A percentile compares a stretch with the other conserved stretches of the same genome.
These are phyloP conservation scores for Tridacna gigas DNA, from an alignment of 2,888 invertebrate species.

Conservation along the genomic window DNA sequence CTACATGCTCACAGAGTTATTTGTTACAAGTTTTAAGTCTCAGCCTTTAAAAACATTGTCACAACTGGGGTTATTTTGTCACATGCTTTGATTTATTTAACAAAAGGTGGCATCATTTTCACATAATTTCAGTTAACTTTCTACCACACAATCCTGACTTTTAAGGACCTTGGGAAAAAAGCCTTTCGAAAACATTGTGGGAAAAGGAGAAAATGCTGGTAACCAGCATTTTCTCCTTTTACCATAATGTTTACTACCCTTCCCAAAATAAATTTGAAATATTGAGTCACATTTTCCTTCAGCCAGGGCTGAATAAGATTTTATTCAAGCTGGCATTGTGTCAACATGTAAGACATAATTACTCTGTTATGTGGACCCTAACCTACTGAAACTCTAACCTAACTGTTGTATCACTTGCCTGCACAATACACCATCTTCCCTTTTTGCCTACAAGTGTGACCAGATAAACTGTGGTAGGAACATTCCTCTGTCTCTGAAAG, in stretches of 20 bases:
- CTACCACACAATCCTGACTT: background rate
- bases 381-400: background rate
- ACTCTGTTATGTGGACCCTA: too few species aligned
- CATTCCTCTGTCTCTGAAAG: slow-evolving; percentile 14
- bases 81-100: too few species aligned
- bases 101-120: too few species aligned
- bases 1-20: too few species aligned
- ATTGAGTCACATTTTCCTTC: background rate
- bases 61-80: too few species aligned
- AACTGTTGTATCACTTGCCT: background rate
- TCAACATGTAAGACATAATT: too few species aligned
- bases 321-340: too few species aligned
- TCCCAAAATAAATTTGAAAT: background rate
- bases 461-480: background rate
- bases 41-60: too few species aligned
- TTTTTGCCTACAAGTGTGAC: slow-evolving; percentile 3
- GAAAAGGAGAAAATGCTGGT: background rate
- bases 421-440: slow-evolving; percentile 3
- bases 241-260: background rate
- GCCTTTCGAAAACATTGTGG: background rate
- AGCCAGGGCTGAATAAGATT: too few species aligned
- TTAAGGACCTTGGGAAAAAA: background rate
- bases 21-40: too few species aligned
- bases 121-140: too few species aligned
- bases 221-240: background rate